Evolutionary conservation across 2,888 invertebrate genomes (phyloP), one percentile per base, ranked within the genome.

Genomic region (Lasioglossum villosulum): DNA sequence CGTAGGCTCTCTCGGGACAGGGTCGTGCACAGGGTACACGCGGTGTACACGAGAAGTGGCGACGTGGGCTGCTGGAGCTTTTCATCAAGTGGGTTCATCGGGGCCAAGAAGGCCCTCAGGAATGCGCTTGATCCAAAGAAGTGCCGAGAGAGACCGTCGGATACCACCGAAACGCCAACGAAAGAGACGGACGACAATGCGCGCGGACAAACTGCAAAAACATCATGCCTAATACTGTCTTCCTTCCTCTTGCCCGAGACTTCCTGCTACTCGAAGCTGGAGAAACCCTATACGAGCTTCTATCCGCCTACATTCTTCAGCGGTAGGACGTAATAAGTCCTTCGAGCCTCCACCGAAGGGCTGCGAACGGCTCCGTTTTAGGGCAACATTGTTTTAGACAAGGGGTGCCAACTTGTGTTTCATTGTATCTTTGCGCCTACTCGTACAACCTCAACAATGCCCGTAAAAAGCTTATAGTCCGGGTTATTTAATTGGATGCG

Each of bases 21-120:
- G 84, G 85, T 89, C 85, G 90, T 74, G 82, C 68, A 23, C 70
- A 77, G 86, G 80, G 76, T 83, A 84, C 82, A 68, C 56, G 82
- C 52, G 52, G 80, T 84, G 87, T 83, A 86, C 86, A 78, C 39
- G 84, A 86, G 86, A 88, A 52, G 79, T 75, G 85, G 78, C 83
- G 87, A 88, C 91, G 89, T 91, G 86, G 92, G 91, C 86, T 87
- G 92, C 91, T 78, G 66, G 84, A 90, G 92, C 91, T 93, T 93
- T 94, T 93, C 94, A 94, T 94, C 94, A 93, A 93, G 94, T 90
- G 92, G 91, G 94, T 94, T 94, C 93, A 93, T 94, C 94, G 94
- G 91, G 94, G 93, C 93, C 93, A 93, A 91, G 91, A 89, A 81
- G 85, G 86, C 90, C 86, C 88, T 88, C 89, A 86, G 82, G 91